These are phyloP conservation scores for Drosophila arawakana DNA, from an alignment of 1,140 invertebrate species.

Conservation along the genomic window DNA sequence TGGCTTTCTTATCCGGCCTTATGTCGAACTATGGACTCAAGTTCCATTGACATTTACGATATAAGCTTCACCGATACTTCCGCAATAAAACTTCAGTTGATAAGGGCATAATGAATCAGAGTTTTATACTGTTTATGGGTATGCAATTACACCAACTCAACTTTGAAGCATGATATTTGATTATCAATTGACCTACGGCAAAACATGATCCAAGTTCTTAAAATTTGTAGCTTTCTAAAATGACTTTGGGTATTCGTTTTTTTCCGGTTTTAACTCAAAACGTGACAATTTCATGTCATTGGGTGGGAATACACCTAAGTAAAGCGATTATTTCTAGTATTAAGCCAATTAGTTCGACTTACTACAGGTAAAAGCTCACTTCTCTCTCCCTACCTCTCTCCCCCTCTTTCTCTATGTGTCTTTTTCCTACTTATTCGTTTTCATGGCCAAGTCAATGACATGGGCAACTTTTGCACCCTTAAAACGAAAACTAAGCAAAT, in stretches of 20 bases:
- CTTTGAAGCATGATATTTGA: neutral
- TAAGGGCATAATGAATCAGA: neutral
- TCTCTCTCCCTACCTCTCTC: too few relatives aligned
- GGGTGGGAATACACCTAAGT: constrained; percentile 23
- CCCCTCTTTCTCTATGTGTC: neutral
- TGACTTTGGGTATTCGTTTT: constrained; percentile 2
- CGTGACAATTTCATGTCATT: constrained; percentile 39
- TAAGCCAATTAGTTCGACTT: constrained; percentile 62
- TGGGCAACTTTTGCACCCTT: constrained; percentile 26
- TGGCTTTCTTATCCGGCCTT: neutral
- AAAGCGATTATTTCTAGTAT: constrained; percentile 64
- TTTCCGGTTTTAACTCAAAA: constrained; percentile 16
- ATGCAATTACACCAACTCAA: neutral
- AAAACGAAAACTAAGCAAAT: constrained; percentile 21
- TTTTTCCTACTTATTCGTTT: constrained; percentile 1
- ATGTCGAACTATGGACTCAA: constrained; percentile 1
- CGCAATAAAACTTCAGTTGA: neutral
- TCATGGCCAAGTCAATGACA: constrained; percentile 54
- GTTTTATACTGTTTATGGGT: neutral
- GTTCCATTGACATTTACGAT: constrained; percentile 11
- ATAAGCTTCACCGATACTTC: neutral
- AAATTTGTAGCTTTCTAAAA: neutral
- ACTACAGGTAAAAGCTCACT: constrained; percentile 15
- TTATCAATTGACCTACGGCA: neutral
- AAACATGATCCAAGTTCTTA: neutral